Base-by-base conservation (phyloP, 1,140 invertebrate species). In the Penaeus chinensis region DNA sequence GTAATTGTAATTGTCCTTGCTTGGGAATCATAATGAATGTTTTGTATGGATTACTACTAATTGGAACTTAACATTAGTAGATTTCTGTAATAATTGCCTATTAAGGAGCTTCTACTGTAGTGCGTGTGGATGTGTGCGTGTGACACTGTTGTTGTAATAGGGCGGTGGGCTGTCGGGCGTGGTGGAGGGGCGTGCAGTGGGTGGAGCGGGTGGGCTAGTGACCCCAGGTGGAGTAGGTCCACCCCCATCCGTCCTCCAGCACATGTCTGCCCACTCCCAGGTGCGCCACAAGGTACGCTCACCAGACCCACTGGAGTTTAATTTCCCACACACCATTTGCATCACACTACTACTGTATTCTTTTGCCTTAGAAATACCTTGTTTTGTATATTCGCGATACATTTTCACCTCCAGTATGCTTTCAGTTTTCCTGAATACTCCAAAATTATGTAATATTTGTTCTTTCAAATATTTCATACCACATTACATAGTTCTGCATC, bases 221-320 rank as follows among this genome's bases (percentile, higher is more conserved):
- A 63, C 76, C 74, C 81, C 81, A 19, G 82, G 87, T 84, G 82
- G 81, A 42, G 82, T 80, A 69, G 87, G 74, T 62, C 74, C 82
- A 47, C 81, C 87, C 65, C 81, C 86, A 16, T 78, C 82, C 63
- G 82, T 88, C 62, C 82, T 84, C 74, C 87, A 83, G 54, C 87
- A 88, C 69, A 74, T 84, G 76, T n/a, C 82, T 71, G 77, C 87
- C 63, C 87, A 88, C 76, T 84, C 87, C 61, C 87, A 88, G 87
- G 82, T 88, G 82, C 87, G 87, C 82, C 87, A 88, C 66, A 88
- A 88, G 87, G 87, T 88, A 88, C 54, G 86, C 80, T 78, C 27
- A 32, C 71, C 7, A 54, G 11, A 54, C 54, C 54, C 54, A 54
- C 54, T 16, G 5, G 16, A 54, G 54, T 54, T 11, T 54, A 16